Percentiles rank a stretch among this genome's conserved stretches.
phyloP scores from a whole-genome alignment of 2,113 vertebrate genomes.

The Otus sunia region DNA sequence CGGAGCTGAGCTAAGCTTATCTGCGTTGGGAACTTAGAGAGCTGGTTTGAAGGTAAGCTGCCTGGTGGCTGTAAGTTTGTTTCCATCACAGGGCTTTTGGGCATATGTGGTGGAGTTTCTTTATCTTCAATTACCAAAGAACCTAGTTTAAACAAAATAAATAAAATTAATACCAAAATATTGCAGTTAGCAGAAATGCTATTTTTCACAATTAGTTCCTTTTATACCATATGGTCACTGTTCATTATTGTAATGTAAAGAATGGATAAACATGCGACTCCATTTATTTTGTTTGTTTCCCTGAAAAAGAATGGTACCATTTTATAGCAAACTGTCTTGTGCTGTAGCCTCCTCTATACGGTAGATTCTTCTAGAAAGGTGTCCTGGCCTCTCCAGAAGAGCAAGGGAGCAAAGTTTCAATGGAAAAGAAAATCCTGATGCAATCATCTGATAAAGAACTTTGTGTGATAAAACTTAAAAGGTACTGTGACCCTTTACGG shows the following conservation, averaged over 20 bases:
- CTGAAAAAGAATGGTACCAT: background rate
- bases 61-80: slow-evolving; percentile 72
- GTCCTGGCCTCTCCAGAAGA: background rate
- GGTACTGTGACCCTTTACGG: background rate
- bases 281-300: background rate
- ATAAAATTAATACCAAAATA: background rate
- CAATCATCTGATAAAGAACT: background rate
- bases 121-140: slow-evolving; percentile 83
- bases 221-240: background rate
- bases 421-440: background rate
- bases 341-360: background rate
- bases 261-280: background rate
- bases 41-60: slow-evolving; percentile 76
- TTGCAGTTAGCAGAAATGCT: background rate
- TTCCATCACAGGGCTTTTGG: slow-evolving; percentile 74
- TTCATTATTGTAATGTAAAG: background rate
- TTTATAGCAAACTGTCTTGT: background rate
- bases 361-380: background rate
- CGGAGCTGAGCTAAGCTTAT: slow-evolving; percentile 84
- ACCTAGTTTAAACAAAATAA: slow-evolving; percentile 69
- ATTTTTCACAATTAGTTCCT: background rate
- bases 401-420: background rate
- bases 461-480: background rate
- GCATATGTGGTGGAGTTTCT: slow-evolving; percentile 72
- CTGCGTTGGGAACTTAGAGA: slow-evolving; percentile 82